These are phyloP conservation scores for Oxyteleia sp. DNA, from an alignment of 2,888 invertebrate genomes.

Conservation along the genomic window DNA sequence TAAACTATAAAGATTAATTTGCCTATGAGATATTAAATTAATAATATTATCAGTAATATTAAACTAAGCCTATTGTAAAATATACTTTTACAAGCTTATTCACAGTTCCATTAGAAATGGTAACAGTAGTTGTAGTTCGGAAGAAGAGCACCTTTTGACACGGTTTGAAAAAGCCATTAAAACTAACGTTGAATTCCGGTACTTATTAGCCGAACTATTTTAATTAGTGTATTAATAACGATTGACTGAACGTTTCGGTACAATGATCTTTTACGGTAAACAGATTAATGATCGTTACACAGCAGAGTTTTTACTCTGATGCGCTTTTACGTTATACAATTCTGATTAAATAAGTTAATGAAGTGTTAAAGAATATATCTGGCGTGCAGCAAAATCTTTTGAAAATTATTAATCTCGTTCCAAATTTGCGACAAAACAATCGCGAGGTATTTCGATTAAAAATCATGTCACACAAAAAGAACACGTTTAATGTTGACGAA, in stretches of 20 bases:
- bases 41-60: too few relatives aligned
- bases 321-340: constrained; percentile 28
- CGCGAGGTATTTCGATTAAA: constrained; percentile 30
- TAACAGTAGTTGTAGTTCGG: too few relatives aligned
- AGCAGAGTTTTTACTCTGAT: constrained; percentile 42
- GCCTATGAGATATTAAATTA: too few relatives aligned
- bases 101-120: too few relatives aligned
- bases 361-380: constrained; percentile 54
- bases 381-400: constrained; percentile 29
- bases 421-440: constrained; percentile 28
- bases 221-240: constrained; percentile 58
- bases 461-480: constrained; percentile 35
- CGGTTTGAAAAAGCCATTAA: constrained; percentile 27
- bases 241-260: constrained; percentile 51
- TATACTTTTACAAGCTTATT: too few relatives aligned
- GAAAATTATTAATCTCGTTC: constrained; percentile 36
- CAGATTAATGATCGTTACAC: constrained; percentile 60
- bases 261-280: constrained; percentile 63
- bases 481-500: not conserved
- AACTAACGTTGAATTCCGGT: constrained; percentile 12
- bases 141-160: constrained; percentile 13
- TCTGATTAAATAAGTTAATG: constrained; percentile 64
- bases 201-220: constrained; percentile 29
- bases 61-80: too few relatives aligned
- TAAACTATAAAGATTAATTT: too few relatives aligned